A percentile compares a stretch with the other conserved stretches of the same genome.
Evolutionary conservation across 2,113 vertebrate genomes (phyloP).

Genomic region (Nothoprocta pentlandii): DNA sequence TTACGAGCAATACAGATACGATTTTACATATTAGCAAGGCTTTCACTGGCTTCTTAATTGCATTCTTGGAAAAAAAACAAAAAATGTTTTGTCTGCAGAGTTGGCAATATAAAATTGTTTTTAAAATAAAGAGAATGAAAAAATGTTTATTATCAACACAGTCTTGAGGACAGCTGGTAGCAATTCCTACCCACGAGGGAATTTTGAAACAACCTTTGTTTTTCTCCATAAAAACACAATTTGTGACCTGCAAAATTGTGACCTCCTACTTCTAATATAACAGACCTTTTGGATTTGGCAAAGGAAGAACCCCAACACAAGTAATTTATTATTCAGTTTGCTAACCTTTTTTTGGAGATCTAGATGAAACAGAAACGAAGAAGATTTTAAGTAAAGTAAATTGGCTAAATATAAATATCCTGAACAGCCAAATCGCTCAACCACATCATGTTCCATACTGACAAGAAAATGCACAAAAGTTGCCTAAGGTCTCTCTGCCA

Average conservation of each 20-base stretch:
- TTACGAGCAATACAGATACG: neutral
- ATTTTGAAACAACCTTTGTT: neutral
- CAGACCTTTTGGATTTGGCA: constrained; percentile 10
- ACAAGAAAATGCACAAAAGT: neutral
- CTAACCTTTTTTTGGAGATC: neutral
- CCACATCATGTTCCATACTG: neutral
- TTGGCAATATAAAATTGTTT: neutral
- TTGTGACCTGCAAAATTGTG: neutral
- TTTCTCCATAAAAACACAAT: neutral
- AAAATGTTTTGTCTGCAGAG: constrained; percentile 46
- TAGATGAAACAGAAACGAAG: constrained; percentile 33
- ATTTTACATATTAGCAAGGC: neutral
- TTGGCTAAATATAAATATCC: constrained; percentile 36
- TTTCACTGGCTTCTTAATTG: neutral
- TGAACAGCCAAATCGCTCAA: constrained; percentile 17
- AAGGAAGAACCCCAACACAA: neutral
- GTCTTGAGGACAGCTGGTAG: constrained; percentile 20
- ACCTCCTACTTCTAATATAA: constrained; percentile 26
- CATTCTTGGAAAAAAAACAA: constrained; percentile 25
- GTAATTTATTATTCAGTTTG: neutral
- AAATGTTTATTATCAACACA: constrained; percentile 13
- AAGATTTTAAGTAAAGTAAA: constrained; percentile 44
- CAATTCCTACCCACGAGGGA: neutral
- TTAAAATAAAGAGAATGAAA: neutral
- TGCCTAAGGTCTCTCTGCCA: neutral